phyloP scores from a whole-genome alignment of 2,113 vertebrate species.

The Myiozetetes cayanensis region DNA sequence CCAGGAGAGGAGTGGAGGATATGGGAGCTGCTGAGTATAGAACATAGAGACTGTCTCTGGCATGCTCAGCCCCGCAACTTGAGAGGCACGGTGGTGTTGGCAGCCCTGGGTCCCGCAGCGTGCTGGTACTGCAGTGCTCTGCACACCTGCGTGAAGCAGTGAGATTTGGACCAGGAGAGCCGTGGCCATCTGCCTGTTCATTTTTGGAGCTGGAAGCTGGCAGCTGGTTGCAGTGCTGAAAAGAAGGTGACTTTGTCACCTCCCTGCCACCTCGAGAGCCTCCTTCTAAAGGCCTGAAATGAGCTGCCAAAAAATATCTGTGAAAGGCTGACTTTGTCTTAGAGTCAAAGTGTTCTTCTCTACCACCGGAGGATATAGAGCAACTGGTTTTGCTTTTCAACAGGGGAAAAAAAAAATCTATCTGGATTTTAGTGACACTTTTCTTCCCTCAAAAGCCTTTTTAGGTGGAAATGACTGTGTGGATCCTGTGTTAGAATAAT shows the following conservation, averaged over 20 bases:
- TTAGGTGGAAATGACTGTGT: not conserved
- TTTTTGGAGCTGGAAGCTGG: not conserved
- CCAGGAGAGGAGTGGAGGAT: not conserved
- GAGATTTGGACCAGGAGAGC: not conserved
- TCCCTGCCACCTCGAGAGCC: not conserved
- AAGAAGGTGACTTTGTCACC: not conserved
- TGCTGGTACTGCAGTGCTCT: not conserved
- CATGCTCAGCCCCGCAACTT: not conserved
- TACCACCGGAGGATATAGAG: not conserved
- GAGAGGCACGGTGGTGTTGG: not conserved
- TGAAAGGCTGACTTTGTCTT: not conserved
- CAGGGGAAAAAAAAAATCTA: not conserved
- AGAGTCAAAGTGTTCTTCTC: not conserved
- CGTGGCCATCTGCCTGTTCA: not conserved
- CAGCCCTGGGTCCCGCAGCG: fast-evolving
- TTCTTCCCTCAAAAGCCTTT: not conserved
- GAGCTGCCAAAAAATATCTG: not conserved
- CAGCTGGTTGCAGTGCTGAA: not conserved
- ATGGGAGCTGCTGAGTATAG: not conserved
- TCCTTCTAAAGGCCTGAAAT: not conserved
- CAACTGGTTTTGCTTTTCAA: not conserved
- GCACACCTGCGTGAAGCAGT: not conserved
- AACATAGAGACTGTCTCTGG: not conserved
- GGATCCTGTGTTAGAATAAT: not conserved
- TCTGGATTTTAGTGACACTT: not conserved